A percentile compares a stretch with the other conserved stretches of the same genome.
phyloP scores from a whole-genome alignment of 2,797 vertebrate species.

The Chaenodraco wilsoni region DNA sequence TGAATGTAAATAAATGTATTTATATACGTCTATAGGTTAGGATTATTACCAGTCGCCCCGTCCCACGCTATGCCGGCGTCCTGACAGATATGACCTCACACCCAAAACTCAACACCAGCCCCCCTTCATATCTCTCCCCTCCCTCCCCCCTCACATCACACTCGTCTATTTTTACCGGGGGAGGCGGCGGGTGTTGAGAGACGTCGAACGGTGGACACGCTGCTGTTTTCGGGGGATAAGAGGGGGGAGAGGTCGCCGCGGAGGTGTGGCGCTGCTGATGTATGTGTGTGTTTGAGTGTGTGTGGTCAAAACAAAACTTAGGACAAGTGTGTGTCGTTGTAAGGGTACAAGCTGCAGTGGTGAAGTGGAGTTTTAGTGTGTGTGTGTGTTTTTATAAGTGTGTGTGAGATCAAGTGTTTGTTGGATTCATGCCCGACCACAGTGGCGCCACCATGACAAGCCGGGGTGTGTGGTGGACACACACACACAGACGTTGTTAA shows the following conservation, averaged over 20 bases:
- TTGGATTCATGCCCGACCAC: constrained; percentile 57
- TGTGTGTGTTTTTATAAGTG: not conserved
- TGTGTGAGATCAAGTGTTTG: constrained; percentile 42
- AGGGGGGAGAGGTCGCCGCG: constrained; percentile 70
- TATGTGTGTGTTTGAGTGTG: constrained; percentile 29
- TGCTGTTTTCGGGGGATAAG: constrained; percentile 75
- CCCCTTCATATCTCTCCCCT: not conserved
- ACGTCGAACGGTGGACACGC: constrained; percentile 73
- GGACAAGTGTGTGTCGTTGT: constrained; percentile 28
- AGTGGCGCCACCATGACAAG: constrained; percentile 69
- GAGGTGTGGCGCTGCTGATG: constrained; percentile 66
- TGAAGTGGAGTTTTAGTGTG: constrained; percentile 48
- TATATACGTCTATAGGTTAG: too few species aligned
- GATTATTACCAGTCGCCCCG: not conserved
- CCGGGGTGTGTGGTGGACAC: constrained; percentile 43
- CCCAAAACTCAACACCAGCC: constrained; percentile 40
- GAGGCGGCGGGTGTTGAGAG: constrained; percentile 75
- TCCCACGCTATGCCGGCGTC: constrained; percentile 13
- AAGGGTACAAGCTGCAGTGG: constrained; percentile 14
- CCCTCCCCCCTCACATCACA: constrained; percentile 48
- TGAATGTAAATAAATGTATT: too few species aligned
- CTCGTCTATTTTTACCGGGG: constrained; percentile 66
- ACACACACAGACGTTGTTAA: constrained; percentile 18
- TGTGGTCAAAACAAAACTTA: constrained; percentile 18
- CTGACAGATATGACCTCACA: constrained; percentile 60